Conservation (phyloP, 2,888 invertebrate species). For the Drosophila histrio region DNA sequence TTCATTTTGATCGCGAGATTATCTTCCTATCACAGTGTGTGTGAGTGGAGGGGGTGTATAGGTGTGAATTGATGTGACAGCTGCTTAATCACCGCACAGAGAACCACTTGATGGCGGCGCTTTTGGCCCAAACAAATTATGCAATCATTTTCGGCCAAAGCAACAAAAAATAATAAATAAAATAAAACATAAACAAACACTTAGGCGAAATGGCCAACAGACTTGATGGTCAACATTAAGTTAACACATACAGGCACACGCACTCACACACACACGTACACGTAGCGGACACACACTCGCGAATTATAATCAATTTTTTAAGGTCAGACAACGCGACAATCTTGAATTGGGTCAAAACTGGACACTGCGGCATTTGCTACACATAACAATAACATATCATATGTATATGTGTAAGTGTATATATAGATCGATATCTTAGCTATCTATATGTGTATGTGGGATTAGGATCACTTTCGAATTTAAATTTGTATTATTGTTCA, state of each 20-base stretch:
- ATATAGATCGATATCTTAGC: background rate
- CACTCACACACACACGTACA: background rate
- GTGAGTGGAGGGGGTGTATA: background rate
- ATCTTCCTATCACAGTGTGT: background rate
- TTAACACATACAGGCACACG: constrained; percentile 20
- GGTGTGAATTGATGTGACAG: constrained; percentile 14
- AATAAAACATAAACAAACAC: constrained; percentile 73
- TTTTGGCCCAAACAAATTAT: constrained; percentile 58
- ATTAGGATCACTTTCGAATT: constrained; percentile 7
- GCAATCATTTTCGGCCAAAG: constrained; percentile 58
- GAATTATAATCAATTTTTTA: constrained; percentile 11
- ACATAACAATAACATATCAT: background rate
- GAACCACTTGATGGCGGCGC: constrained; percentile 31
- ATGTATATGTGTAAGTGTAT: no score
- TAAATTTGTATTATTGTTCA: constrained; percentile 9
- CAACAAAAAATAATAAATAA: constrained; percentile 14
- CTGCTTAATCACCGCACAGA: constrained; percentile 34
- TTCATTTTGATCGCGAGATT: constrained; percentile 62
- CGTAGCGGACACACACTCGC: background rate
- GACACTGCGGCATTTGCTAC: background rate
- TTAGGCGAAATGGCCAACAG: constrained; percentile 42
- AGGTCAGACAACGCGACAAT: constrained; percentile 11
- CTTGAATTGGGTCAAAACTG: constrained; percentile 1
- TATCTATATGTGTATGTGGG: background rate
- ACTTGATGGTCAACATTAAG: constrained; percentile 52